Base-by-base conservation (phyloP, 1,140 invertebrate genomes). In the Pseudomyrmex concolor region DNA sequence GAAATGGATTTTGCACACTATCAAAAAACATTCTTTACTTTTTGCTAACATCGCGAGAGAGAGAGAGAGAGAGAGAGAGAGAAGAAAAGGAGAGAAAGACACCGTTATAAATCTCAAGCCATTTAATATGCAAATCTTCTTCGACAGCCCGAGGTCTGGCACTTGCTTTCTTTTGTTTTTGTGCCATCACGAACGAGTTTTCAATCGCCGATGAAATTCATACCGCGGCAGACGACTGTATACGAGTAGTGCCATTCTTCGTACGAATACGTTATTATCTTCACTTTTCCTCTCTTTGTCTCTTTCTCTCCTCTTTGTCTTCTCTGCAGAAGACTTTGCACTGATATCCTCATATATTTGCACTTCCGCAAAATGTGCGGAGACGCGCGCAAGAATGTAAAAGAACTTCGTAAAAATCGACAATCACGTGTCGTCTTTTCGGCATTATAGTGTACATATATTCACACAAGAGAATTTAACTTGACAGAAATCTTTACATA, bases 111-210 rank as follows among this genome's bases (percentile, higher is more conserved):
- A 94, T 94, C 93, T 92, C 88, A 86, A 93, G 91, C 92, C 93
- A 92, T 94, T 94, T 94, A 94, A 94, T 94, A 94, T 94, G 93
- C 91, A 94, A 94, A 94, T 94, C 89, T 88, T 86, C 77, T 74
- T 67, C 60, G 83, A 83, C 84, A 84, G 74, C 86, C 85, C 83
- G 60, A 71, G 64, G 68, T 84, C 80, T 84, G 74, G 74, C 78
- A 43, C 70, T 62, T 59, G 67, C 66, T 60, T 71, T 89, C 86
- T 85, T 78, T 64, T 76, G 62, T 74, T 57, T 77, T 77, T 90
- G 87, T 82, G 68, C n/a, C 66, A 89, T 86, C 83, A 76, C 90
- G 88, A 92, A 90, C 90, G 89, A 88, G 87, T 91, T 91, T 34
- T 92, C 91, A 90, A 91, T 92, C 90, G 89, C 80, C 86, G 68